Percentiles rank a stretch among this genome's conserved stretches.
These are phyloP conservation scores for Choloepus didactylus DNA, from an alignment of 2,797 vertebrate species.

Conservation along the genomic window DNA sequence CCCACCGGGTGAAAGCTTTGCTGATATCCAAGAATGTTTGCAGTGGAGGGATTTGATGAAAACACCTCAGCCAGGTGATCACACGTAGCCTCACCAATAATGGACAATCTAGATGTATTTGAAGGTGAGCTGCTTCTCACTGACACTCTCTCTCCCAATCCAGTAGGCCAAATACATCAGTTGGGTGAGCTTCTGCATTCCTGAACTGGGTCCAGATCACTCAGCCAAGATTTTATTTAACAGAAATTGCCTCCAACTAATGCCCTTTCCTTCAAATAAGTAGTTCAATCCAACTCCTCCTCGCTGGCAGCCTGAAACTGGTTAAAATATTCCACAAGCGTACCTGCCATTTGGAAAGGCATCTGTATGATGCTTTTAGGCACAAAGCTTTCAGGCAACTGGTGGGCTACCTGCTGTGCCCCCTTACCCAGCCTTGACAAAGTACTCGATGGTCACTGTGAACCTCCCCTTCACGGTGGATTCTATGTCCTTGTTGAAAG, in stretches of 20 bases:
- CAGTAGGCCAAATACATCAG: background rate
- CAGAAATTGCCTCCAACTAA: background rate
- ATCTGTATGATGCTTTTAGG: background rate
- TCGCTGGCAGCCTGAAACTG: background rate
- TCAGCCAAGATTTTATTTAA: background rate
- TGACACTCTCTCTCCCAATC: background rate
- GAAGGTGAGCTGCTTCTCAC: background rate
- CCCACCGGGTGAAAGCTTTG: background rate
- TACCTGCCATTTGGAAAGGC: background rate
- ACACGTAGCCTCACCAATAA: no score
- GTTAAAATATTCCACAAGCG: background rate
- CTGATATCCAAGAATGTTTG: background rate
- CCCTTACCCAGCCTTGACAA: background rate
- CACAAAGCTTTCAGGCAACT: background rate
- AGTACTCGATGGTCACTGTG: background rate
- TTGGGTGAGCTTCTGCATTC: fast-evolving
- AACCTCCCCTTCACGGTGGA: background rate
- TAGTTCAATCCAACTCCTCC: background rate
- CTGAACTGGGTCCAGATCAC: background rate
- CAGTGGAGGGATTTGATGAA: no score
- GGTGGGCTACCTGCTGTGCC: fast-evolving
- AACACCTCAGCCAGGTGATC: fast-evolving
- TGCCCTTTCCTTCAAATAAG: background rate
- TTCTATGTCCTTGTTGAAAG: background rate
- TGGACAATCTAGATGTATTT: fast-evolving